A percentile compares a stretch with the other conserved stretches of the same genome.
These are phyloP conservation scores for Heptranchias perlo DNA, from an alignment of 2,113 vertebrate genomes.

Conservation along the genomic window DNA sequence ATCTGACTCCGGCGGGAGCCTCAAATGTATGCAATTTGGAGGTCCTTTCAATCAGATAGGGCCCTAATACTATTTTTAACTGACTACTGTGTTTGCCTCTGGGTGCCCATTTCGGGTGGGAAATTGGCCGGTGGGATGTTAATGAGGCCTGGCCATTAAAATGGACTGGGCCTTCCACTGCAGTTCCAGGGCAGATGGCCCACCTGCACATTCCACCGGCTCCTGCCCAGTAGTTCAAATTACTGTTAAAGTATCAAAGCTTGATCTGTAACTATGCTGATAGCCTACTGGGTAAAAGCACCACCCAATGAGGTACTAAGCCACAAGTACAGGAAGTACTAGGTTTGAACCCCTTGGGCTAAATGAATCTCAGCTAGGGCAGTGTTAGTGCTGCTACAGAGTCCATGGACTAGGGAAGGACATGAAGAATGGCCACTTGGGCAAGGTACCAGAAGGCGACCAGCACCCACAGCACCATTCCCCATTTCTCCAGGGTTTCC, in stretches of 20 bases:
- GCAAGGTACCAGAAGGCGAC: background rate
- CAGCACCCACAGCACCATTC: no score
- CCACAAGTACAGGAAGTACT: background rate
- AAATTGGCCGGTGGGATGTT: no score
- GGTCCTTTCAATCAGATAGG: background rate
- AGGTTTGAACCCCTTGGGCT: background rate
- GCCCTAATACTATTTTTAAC: background rate
- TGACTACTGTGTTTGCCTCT: background rate
- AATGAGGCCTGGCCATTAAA: no score
- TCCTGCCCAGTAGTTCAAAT: background rate
- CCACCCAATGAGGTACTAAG: background rate
- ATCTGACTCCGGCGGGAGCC: background rate
- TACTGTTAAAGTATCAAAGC: background rate
- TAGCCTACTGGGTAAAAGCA: background rate
- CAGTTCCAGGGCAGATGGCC: background rate
- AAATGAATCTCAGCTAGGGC: background rate
- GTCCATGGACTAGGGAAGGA: background rate
- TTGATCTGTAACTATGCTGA: background rate
- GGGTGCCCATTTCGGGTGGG: no score
- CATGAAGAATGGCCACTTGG: background rate
- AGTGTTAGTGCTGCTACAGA: background rate
- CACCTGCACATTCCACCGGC: background rate
- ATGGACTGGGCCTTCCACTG: no score
- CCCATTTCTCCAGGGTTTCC: background rate
- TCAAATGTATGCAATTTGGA: background rate